Evolutionary conservation across 1,140 invertebrate species (phyloP).

Genomic region (Whitmania pigra): DNA sequence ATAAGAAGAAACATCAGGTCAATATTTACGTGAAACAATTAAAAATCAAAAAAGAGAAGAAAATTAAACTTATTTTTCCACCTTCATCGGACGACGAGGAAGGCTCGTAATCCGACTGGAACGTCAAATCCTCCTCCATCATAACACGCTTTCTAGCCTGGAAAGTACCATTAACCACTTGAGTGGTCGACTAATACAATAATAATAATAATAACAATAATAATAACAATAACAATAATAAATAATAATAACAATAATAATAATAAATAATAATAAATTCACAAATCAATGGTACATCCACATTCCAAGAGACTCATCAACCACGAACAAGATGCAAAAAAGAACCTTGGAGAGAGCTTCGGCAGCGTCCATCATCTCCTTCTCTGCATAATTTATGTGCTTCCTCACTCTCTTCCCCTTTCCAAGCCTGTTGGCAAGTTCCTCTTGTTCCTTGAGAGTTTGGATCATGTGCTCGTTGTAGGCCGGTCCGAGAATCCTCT

Average conservation of each 20-base stretch:
- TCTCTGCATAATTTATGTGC: constrained; percentile 82
- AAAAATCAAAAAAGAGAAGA: neutral
- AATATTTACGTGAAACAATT: neutral
- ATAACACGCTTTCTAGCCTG: constrained; percentile 16
- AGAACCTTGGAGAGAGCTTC: constrained; percentile 15
- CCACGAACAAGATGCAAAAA: neutral
- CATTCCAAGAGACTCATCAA: neutral
- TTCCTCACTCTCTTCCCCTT: constrained; percentile 44
- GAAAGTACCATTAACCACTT: neutral
- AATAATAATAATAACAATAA: too few species aligned
- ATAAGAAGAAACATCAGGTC: neutral
- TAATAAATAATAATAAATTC: neutral
- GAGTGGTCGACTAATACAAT: neutral
- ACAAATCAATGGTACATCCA: neutral
- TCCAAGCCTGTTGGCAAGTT: constrained; percentile 54
- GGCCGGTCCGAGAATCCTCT: constrained; percentile 76
- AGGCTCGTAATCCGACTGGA: constrained; percentile 24
- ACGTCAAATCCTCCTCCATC: constrained; percentile 16
- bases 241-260: neutral
- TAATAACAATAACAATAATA: too few species aligned
- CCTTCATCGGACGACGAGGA: constrained; percentile 17
- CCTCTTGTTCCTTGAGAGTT: constrained; percentile 90
- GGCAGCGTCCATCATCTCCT: constrained; percentile 56
- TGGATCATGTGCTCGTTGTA: constrained; percentile 75
- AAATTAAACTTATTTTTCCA: neutral